Base-by-base conservation (phyloP, 2,888 invertebrate genomes). In the Oasisia sp. region DNA sequence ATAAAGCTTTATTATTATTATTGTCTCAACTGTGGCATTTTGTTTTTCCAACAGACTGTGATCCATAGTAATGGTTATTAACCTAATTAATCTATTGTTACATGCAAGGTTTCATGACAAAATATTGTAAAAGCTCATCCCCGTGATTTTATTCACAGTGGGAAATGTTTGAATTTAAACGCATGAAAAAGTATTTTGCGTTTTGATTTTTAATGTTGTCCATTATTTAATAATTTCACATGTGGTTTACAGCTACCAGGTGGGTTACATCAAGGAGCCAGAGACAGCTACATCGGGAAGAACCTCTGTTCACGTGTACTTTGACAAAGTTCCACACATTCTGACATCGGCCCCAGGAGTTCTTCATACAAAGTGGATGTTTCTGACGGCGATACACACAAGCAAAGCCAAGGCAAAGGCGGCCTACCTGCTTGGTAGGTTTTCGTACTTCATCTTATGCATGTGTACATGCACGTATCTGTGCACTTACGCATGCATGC, bases 311-410 rank as follows among this genome's bases (percentile, higher is more conserved):
- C 94, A 95, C 91, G 92, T 95, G 32, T 93, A 94, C 92, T 95
- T 95, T 91, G 94, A 94, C 91, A 93, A 93, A 32, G 93, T 95
- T 12, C 94, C 95, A 0, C 91, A 93, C 14, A 58, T 91, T 32
- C 92, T 95, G 32, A 93, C 92, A 1, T 91, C 94, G n/a, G 93
- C 93, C 12, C 91, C 92, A 3, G 92, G 92, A 32, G 32, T 92
- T 12, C 45, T 90, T 89, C 92, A 91, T 32, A 93, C 89, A 74
- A 94, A 92, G 89, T 94, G 94, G 93, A 93, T 94, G 32, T 95
- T 95, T 93, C 92, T 95, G n/a, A 94, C 95, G n/a, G 94, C 95
- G 32, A 93, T 95, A 92, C 94, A 94, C 14, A 91, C 92, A 2
- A 92, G 91, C 45, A 92, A 93, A 58, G 92, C 93, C 7, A 93